Evolutionary conservation across 2,797 vertebrate species (phyloP), one percentile per base, ranked within the genome.

Genomic region (Bradypodion pumilum): DNA sequence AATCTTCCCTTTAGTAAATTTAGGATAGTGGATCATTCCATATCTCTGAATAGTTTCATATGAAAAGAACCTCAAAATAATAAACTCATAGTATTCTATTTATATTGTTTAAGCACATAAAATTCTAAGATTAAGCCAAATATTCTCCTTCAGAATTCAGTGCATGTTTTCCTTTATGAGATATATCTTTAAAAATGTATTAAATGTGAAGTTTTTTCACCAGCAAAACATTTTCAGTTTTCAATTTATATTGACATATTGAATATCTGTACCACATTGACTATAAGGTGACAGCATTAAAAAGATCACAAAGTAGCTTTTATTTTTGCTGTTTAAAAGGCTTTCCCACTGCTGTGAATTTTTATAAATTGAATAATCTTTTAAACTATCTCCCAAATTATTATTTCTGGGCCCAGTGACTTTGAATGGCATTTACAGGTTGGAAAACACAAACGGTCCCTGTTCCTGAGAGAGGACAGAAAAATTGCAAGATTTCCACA

Each of bases 381-480:
- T 83, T 29, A 74, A 21, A 37, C 9, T 66, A 78, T 90, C 88
- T 89, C 84, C 82, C 29, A 74, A 21, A 37, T 12, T 66, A 78
- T 68, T 0, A 70, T 89, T 92, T 72, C 85, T 75, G 84, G 87
- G 83, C 76, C 29, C 40, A 72, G 74, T 89, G 73, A 81, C 70
- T 89, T 89, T 85, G 78, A 91, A 86, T 91, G 78, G 82, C 70
- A 75, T 81, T 91, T 88, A 60, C 23, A 91, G 86, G 25, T 1
- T 66, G 77, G 56, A 89, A 90, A 89, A 29, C 83, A 85, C 85
- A 42, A 81, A 86, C 62, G 89, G 87, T 73, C 13, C 69, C 44
- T 65, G 15, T 16, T 90, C 85, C 83, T 35, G 87, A 81, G 86
- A 89, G 9, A 75, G 59, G 40, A 82, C 82, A 80, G 27, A 83